Evolutionary conservation across 2,888 invertebrate genomes (phyloP), one percentile per base, ranked within the genome.

Genomic region (Celastrina argiolus): DNA sequence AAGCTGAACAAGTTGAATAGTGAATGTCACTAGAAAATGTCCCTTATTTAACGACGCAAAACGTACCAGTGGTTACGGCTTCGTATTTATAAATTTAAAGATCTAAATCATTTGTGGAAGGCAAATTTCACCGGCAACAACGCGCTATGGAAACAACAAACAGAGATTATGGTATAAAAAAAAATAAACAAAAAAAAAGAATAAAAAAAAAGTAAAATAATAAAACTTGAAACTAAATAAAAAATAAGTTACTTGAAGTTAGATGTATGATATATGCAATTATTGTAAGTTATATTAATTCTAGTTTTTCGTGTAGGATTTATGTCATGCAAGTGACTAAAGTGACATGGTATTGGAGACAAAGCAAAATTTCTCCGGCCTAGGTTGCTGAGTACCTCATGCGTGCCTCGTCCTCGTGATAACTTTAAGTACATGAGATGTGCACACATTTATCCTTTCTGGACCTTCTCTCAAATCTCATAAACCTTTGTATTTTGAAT

Each of bases 121-220:
- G 93, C 93, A 93, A 91, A 93, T 93, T 93, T 93, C 93, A 93
- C 93, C 92, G 93, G 93, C 93, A 93, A 93, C 93, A 93, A 93
- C 92, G 89, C 81, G 86, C 84, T 84, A 87, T 85, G 87, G 87
- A 82, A 82, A 82, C 81, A 87, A 92, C 89, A 88, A 89, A 92
- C 88, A 92, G 92, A 92, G 92, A 92, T 92, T 92, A 92, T 87
- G 90, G 87, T 87, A 91, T 84, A 89, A 87, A 88, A 87, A 71
- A 86, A 87, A 88, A 87, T 71, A 86, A 82, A 85, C 77, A 74
- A 73, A 72, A 73, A 76, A 85, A 85, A 83, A 73, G 0, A 72
- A 84, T 81, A 92, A 93, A 93, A 91, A 92, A 92, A 91, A 90
- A 92, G 91, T 85, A 92, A 92, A 92, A 87, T 82, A 81, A 82